Percentiles rank a stretch among this genome's conserved stretches.
Conservation (phyloP, 2,113 vertebrate genomes). For the Ursus arctos region DNA sequence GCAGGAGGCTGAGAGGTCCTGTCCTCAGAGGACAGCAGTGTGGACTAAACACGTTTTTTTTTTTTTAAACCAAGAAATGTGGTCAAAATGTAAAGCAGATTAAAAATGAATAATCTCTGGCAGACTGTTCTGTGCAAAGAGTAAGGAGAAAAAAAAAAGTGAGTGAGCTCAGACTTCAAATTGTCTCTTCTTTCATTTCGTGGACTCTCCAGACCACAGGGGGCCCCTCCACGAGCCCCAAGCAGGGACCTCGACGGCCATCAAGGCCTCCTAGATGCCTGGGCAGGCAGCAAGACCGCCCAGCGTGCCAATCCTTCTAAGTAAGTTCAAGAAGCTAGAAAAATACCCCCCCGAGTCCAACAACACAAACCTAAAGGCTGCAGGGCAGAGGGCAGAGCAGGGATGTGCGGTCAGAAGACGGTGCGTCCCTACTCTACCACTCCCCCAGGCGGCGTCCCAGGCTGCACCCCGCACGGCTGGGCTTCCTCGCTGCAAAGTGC, state of each 20-base stretch:
- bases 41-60: background rate
- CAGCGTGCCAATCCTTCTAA: background rate
- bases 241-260: background rate
- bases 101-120: background rate
- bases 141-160: background rate
- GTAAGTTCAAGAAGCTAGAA: background rate
- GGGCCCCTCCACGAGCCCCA: background rate
- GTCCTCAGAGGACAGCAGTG: background rate
- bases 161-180: background rate
- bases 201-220: background rate
- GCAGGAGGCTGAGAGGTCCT: background rate
- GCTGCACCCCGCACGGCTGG: background rate
- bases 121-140: background rate
- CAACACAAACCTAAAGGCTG: background rate
- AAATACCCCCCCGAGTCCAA: background rate
- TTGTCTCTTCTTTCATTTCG: background rate
- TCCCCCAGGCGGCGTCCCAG: background rate
- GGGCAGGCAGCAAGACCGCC: background rate
- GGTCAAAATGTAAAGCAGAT: background rate
- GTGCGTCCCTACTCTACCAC: fast-evolving
- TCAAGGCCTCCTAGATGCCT: background rate
- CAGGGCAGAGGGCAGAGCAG: background rate
- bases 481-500: background rate
- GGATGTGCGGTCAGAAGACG: background rate
- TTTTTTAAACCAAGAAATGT: background rate